A percentile compares a stretch with the other conserved stretches of the same genome.
Evolutionary conservation across 2,888 invertebrate genomes (phyloP).

Genomic region (Meandrusa payeni): DNA sequence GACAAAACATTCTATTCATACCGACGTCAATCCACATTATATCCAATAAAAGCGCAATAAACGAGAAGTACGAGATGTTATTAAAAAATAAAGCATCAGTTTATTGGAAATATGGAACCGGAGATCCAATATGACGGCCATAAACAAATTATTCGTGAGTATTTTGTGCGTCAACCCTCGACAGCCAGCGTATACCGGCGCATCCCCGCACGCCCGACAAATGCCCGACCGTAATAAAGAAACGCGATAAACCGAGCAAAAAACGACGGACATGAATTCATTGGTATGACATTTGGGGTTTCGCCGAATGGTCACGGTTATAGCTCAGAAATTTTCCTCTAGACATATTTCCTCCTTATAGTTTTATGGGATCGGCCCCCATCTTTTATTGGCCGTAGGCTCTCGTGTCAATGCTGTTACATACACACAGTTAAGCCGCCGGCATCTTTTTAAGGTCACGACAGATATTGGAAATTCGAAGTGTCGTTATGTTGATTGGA

Average conservation of each 20-base stretch:
- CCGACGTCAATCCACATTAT: conserved; percentile 24
- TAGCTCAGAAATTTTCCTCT: conserved; percentile 44
- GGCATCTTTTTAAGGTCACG: conserved; percentile 35
- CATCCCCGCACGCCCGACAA: conserved; percentile 47
- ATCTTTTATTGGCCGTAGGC: conserved; percentile 72
- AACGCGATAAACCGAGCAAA: conserved; percentile 75
- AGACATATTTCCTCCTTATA: conserved; percentile 73
- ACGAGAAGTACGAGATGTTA: conserved; percentile 43
- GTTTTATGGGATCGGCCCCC: conserved; percentile 71
- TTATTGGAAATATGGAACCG: conserved; percentile 44
- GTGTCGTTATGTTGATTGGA: too few relatives aligned
- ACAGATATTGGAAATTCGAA: conserved; percentile 20
- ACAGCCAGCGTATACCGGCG: conserved; percentile 42
- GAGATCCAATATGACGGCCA: conserved; percentile 66
- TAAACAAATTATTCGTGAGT: conserved; percentile 74
- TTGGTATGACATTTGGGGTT: conserved; percentile 78
- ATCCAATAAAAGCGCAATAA: conserved; percentile 34
- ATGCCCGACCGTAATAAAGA: conserved; percentile 75
- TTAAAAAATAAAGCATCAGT: conserved; percentile 34
- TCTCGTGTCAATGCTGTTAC: conserved; percentile 75
- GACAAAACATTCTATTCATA: too few relatives aligned
- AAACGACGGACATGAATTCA: conserved; percentile 77
- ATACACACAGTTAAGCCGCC: conserved; percentile 48
- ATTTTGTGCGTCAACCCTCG: conserved; percentile 51
- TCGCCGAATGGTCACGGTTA: conserved; percentile 68